Evolutionary conservation across 2,113 vertebrate genomes (phyloP), one percentile per base, ranked within the genome.

Genomic region (Talpa occidentalis): DNA sequence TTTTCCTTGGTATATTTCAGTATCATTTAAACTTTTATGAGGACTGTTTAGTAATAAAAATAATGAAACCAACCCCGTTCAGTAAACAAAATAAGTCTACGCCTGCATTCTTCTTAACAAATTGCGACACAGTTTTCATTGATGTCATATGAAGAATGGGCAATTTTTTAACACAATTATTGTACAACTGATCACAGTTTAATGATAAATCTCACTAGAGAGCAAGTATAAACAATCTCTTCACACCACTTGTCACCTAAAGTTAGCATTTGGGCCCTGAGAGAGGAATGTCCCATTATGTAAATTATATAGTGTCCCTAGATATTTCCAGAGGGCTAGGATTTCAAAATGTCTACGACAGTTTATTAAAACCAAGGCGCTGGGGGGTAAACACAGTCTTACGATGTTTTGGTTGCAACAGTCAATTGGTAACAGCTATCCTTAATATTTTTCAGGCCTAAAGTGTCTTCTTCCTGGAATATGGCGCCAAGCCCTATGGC

Each of bases 401-500:
- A 32, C 16, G 49, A 62, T n/a, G 40, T 10, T 64, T 89, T 67
- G 22, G 14, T 82, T 93, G 59, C 35, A 66, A 49, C 7, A 72
- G 78, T 69, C 89, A 93, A 89, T 89, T 94, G 94, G 35, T 95
- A 94, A 87, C 86, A 97, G 96, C 70, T 47, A 66, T 40, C 26
- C 79, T 94, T 97, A 97, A 96, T 96, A 69, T 80, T 91, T 95
- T 83, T 93, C 94, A 94, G 96, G 47, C 91, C 82, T 54, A 40
- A 91, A 83, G 74, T 0, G 0, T 95, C 40, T 89, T 94, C 59
- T 91, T 90, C 49, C 59, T 79, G 66, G 69, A 91, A 70, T 74
- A 83, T 49, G 89, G 69, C 4, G 3, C 94, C 97, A 93, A 95
- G 83, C 56, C 30, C 67, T 72, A 87, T 30, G 69, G 66, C 54